Evolutionary conservation across 2,113 vertebrate genomes (phyloP), one percentile per base, ranked within the genome.

Genomic region (Pygoscelis antarcticus): DNA sequence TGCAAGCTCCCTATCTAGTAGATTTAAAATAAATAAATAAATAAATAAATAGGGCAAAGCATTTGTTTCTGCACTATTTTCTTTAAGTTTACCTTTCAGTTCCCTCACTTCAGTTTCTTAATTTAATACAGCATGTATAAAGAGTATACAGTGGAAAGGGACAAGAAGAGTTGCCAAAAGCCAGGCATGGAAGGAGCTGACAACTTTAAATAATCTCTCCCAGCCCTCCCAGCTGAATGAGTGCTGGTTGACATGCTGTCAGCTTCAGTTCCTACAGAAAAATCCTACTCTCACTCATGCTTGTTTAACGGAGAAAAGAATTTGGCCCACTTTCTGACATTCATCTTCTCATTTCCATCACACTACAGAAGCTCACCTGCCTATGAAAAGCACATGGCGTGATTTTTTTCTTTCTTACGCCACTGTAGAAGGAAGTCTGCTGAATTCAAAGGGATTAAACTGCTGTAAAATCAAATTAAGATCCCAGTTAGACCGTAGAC

Each of bases 271-370:
- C 94, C 95, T 97, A 65, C 89, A 94, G 90, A 91, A 96, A 96
- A 97, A 96, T 91, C 89, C 90, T 97, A 92, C 95, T 92, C 94
- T 96, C 91, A 60, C 94, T 95, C 89, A 87, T 84, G 93, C 95
- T 95, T 93, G 87, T 97, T 97, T 89, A 95, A 91, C 55, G 0
- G 93, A 96, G 95, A 93, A 96, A 91, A 97, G 96, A 89, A 93
- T 96, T 97, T 97, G 96, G 94, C 96, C 96, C 96, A 95, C 93
- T 97, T 96, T 97, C 96, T 96, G 97, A 96, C 96, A 97, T 96
- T 94, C 95, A 95, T 96, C 93, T 96, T 95, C 93, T 96, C 93
- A 94, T 97, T 97, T 96, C 97, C 95, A 97, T 93, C 96, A 94
- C 94, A 92, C 96, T 94, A 92, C 97, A 97, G 96, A 96, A 97